Evolutionary conservation across 1,140 invertebrate genomes (phyloP).

Genomic region (Plodia interpunctella): DNA sequence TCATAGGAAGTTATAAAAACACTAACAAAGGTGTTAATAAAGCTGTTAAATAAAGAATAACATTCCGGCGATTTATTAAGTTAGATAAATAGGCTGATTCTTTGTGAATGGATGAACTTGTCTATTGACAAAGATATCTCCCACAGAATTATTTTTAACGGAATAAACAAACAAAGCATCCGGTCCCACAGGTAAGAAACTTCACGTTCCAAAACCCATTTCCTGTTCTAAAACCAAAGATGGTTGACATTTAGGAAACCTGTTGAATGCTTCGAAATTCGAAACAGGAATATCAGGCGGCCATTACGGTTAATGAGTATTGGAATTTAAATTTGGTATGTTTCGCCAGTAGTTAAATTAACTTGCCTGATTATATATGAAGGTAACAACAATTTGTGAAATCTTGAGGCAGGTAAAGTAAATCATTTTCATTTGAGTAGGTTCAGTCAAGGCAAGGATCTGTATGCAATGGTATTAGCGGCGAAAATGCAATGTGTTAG

Average conservation of each 20-base stretch:
- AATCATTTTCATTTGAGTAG: too few relatives aligned
- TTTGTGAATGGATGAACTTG: slow-evolving; percentile 7
- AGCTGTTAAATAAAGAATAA: too few relatives aligned
- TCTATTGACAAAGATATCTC: not conserved
- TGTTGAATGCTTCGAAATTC: not conserved
- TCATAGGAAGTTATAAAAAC: too few relatives aligned
- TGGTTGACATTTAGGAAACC: not conserved
- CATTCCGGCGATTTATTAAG: slow-evolving; percentile 1
- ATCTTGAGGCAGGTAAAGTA: not conserved
- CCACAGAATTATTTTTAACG: slow-evolving; percentile 23
- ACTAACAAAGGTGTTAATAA: too few relatives aligned
- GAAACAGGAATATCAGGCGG: slow-evolving; percentile 2
- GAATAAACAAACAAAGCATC: slow-evolving; percentile 33
- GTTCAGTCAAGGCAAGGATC: too few relatives aligned
- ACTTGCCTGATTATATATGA: not conserved
- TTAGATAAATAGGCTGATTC: not conserved
- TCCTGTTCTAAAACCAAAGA: not conserved
- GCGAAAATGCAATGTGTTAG: too few relatives aligned
- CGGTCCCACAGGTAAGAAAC: slow-evolving; percentile 29
- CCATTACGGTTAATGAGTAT: slow-evolving; percentile 4
- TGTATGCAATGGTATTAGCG: too few relatives aligned
- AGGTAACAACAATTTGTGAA: too few relatives aligned
- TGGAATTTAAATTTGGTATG: not conserved
- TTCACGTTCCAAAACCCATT: slow-evolving; percentile 10
- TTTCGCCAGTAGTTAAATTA: not conserved